Evolutionary conservation across 2,797 vertebrate species (phyloP), one percentile per base, ranked within the genome.

Genomic region (Thunnus albacares): DNA sequence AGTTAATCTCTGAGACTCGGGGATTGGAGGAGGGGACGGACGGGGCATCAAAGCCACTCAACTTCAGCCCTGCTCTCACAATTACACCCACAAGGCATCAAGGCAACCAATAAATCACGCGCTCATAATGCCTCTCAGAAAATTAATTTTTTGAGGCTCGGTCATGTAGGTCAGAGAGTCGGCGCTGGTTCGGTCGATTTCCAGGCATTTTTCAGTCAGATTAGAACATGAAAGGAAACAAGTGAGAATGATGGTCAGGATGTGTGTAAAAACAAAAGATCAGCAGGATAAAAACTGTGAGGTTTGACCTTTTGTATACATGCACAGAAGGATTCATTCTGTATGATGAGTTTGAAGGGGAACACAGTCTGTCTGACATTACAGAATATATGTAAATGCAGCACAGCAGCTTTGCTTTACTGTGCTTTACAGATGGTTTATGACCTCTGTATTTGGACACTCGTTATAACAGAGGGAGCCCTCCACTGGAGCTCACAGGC

Each of bases 1-100:
- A 93, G 92, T 91, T 96, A 95, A 96, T 95, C 95, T 94, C 90
- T 91, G 89, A 84, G 90, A 91, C 82, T 87, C 84, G 41, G 87
- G 88, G 93, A 93, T 92, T 94, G 94, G 91, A 89, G 85, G 90
- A 88, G 73, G 83, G 87, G 85, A 85, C 15, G 51, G 70, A 80
- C 67, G 43, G 82, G 69, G 89, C 88, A 73, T 90, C 70, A 93
- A 91, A 94, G 89, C 89, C 87, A 93, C 91, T 93, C 92, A 91
- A 81, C 87, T 76, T 86, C 88, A 79, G 86, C 79, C 81, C 83
- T 51, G 87, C 88, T 87, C 81, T 83, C 84, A 83, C 90, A 91
- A 87, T 93, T 92, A 89, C 90, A 89, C 86, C 89, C 83, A 75
- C 86, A 76, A 72, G 82, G 87, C 86, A 88, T 85, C 83, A 75